Evolutionary conservation across 1,140 invertebrate genomes (phyloP), one percentile per base, ranked within the genome.

Genomic region (Reticulitermes speratus): DNA sequence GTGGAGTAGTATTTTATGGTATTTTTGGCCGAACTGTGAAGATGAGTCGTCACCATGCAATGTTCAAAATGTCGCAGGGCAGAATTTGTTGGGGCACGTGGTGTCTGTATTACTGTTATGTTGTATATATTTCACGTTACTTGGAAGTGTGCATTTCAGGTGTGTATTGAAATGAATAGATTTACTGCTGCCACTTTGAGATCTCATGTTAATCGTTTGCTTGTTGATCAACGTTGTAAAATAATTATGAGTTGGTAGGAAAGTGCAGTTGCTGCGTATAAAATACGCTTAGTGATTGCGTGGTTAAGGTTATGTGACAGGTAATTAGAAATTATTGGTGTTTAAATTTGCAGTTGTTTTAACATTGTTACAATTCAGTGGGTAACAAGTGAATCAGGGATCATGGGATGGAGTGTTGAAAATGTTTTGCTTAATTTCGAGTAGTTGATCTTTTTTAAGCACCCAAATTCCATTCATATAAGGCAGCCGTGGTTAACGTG

Each of bases 21-120:
- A 75, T 75, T 75, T 75, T 75, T n/a, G 65, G n/a, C 65, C 19
- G 65, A 75, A 75, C n/a, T 25, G n/a, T 11, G 65, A 75, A 75
- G 65, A 75, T 75, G 65, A 75, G 30, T 75, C 65, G 65, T 75
- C 65, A 75, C 65, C 65, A 75, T 75, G 65, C 65, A 75, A 6
- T 75, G 8, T 75, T 75, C 65, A 75, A 75, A 75, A 75, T 75
- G 65, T 75, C 65, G 65, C 65, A 75, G 65, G 65, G n/a, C 65
- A 30, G 9, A 75, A 30, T 75, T n/a, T 75, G 65, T 75, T 25
- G 1, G 65, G 5, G 65, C 65, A 75, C 65, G 65, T 75, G 65
- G 65, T 75, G 65, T 2, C 65, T 30, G 19, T 75, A 30, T 30
- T n/a, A 30, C n/a, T 75, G 65, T n/a, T 75, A 75, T 6, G n/a